Base-by-base conservation (phyloP, 2,888 invertebrate species). In the Seira musarum region DNA sequence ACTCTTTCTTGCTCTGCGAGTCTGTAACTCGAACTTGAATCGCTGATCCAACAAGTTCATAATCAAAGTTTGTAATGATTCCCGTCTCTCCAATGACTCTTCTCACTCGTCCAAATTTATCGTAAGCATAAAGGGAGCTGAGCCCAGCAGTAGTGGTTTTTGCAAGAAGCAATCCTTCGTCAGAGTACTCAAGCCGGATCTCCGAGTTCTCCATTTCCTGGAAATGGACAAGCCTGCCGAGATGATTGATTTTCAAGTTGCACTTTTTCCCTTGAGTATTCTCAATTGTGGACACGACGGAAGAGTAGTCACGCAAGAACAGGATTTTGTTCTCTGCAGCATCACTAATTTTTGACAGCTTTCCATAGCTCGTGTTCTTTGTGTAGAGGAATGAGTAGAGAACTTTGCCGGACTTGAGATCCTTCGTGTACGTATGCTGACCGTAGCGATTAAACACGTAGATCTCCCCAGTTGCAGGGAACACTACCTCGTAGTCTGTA, bases 361-460 rank as follows among this genome's bases (percentile, higher is more conserved):
- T 96, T 0, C 98, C 98, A 87, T 97, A 97, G 88, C 96, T 96
- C 6, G 97, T 97, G 88, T 97, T 97, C 88, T 98, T 98, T 66
- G 96, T 97, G 90, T 99, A 99, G 24, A 97, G 91, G 91, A 99
- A 99, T 66, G 96, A 95, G 89, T 98, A 98, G 88, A 97, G 92
- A 3, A 95, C 95, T 89, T 96, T 96, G 66, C 95, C 96, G n/a
- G 98, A 98, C 65, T 98, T 95, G 80, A 98, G 90, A 89, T 98
- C 97, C 89, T 95, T 95, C 1, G 98, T 98, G 25, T 95, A 94
- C 25, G 96, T 94, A 89, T 99, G 99, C 89, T 98, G 98, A 0
- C 99, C 99, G 88, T 96, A 97, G 25, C 95, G 92, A 89, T 97
- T 97, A 89, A 97, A 97, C 0, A 96, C 95, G 88, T 96, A 97